These are phyloP conservation scores for Resseliella maxima DNA, from an alignment of 2,888 invertebrate species.

Conservation along the genomic window DNA sequence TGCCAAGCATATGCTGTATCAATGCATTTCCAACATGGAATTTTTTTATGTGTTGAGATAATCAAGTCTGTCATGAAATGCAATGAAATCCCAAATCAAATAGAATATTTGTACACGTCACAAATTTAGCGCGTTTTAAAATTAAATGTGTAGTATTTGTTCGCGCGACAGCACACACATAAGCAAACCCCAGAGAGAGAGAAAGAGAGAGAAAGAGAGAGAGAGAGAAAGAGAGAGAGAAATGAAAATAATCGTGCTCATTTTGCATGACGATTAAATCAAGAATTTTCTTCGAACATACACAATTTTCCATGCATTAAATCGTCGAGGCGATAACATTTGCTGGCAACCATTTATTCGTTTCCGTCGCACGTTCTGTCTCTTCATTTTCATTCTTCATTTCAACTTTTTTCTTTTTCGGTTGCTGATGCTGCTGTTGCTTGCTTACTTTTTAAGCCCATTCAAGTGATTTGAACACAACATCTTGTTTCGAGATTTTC, in stretches of 20 bases:
- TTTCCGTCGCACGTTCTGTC: neutral
- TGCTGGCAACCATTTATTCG: conserved; percentile 3
- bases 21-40: neutral
- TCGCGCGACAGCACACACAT: neutral
- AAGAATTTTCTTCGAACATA: neutral
- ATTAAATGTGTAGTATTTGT: too few species aligned
- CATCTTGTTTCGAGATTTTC: conserved; percentile 34
- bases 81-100: neutral
- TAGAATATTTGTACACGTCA: neutral
- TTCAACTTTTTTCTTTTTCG: too few species aligned
- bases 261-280: neutral
- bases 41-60: neutral
- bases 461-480: conserved; percentile 9
- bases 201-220: too few species aligned
- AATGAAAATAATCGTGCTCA: neutral
- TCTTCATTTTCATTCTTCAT: neutral
- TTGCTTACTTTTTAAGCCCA: neutral
- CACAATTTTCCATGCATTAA: neutral
- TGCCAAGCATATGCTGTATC: neutral
- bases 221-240: too few species aligned
- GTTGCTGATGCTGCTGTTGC: too few species aligned
- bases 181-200: too few species aligned
- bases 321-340: neutral
- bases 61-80: neutral
- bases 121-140: too few species aligned